phyloP scores from a whole-genome alignment of 2,797 vertebrate genomes.

The Etheostoma perlongum region DNA sequence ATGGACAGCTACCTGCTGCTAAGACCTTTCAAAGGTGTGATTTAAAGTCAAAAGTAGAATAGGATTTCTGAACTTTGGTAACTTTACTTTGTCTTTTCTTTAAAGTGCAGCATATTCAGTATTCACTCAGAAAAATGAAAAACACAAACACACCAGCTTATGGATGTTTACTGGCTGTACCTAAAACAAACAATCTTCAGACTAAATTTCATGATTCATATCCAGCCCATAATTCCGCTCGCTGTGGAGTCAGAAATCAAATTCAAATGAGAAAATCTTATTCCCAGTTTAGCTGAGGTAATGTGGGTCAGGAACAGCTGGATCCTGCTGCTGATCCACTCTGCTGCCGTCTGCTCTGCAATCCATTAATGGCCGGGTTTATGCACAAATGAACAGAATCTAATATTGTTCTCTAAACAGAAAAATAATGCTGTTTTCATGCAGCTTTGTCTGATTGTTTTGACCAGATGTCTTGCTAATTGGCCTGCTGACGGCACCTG shows the following conservation, averaged over 20 bases:
- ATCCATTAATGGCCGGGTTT: slow-evolving; percentile 42
- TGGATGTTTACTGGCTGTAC: background rate
- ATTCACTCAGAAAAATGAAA: background rate
- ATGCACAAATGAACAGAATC: slow-evolving; percentile 27
- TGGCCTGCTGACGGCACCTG: background rate
- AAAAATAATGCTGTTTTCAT: background rate
- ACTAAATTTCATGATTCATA: slow-evolving; percentile 18
- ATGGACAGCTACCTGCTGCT: slow-evolving; percentile 28
- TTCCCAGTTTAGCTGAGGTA: slow-evolving; percentile 52
- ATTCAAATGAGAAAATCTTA: slow-evolving; percentile 59
- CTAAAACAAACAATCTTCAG: background rate
- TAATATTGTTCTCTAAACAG: slow-evolving; percentile 36
- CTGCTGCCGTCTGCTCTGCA: slow-evolving; percentile 45
- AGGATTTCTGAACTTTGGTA: background rate
- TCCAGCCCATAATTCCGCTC: slow-evolving; percentile 21
- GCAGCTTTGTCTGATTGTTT: slow-evolving; percentile 2
- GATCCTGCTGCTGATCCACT: slow-evolving; percentile 54
- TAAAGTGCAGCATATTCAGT: background rate
- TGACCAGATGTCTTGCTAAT: slow-evolving; percentile 20
- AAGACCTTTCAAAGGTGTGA: background rate
- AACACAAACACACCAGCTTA: background rate
- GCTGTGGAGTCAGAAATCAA: slow-evolving; percentile 31
- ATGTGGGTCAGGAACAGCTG: slow-evolving; percentile 69
- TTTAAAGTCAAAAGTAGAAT: background rate
- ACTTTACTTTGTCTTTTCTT: background rate